Evolutionary conservation across 2,113 vertebrate genomes (phyloP), one percentile per base, ranked within the genome.

Genomic region (Paradisaea rubra): DNA sequence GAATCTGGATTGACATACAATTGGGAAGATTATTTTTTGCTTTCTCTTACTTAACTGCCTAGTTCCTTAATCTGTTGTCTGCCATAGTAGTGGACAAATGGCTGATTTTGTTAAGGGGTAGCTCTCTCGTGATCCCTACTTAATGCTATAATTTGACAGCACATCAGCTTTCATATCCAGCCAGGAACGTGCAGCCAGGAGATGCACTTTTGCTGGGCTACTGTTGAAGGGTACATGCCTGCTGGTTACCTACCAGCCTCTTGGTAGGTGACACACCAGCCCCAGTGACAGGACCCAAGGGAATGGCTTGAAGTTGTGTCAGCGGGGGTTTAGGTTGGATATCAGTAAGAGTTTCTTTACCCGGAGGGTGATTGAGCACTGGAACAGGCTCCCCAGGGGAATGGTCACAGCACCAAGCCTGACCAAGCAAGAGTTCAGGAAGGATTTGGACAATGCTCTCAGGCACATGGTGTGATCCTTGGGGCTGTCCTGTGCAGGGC

Each of bases 41-140:
- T 87, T 90, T 89, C 65, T 96, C 28, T 94, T 91, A 64, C 71
- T 94, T 93, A 89, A 50, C 44, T 88, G 47, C 52, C 77, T 88
- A 79, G 61, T 87, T 92, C 31, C 73, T 68, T 81, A 42, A 77
- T 95, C 81, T 95, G 41, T 65, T 77, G 7, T 80, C 90, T 96
- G 84, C 42, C 30, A 13, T 35, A 80, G 64, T 60, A 85, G 73
- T 70, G 30, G 52, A 71, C 57, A 87, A 90, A 84, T 83, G 44
- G 31, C 54, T 89, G 64, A n/a, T 96, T 94, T 91, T 95, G 22
- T 91, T 93, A 66, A 66, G 53, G 52, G 9, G 21, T 65, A 82
- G 60, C 21, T 81, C 41, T 95, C 60, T 95, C 76, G 66, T 93
- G 77, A 83, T 88, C 50, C 22, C 63, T 93, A 59, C 76, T 72